phyloP scores from a whole-genome alignment of 1,140 invertebrate genomes.

The Macrostomum lignano region DNA sequence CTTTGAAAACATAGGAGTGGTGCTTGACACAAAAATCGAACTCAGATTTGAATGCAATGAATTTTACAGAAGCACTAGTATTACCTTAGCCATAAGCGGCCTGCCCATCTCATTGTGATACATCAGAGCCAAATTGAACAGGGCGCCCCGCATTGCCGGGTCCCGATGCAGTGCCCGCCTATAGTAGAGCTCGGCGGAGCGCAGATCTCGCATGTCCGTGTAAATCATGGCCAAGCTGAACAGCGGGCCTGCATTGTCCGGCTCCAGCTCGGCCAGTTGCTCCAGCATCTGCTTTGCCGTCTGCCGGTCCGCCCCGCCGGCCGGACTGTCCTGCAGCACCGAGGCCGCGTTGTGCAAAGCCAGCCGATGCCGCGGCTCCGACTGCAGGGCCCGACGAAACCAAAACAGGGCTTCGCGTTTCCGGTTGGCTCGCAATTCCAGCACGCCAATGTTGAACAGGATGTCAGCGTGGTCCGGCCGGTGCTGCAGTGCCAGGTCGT shows the following conservation, averaged over 20 bases:
- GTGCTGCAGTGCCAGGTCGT: conserved; percentile 62
- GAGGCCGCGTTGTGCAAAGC: too few relatives aligned
- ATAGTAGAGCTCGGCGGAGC: neutral
- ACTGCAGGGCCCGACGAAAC: neutral
- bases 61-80: conserved; percentile 54
- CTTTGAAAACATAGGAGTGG: too few relatives aligned
- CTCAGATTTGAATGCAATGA: conserved; percentile 9
- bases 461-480: conserved; percentile 81
- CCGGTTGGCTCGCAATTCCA: conserved; percentile 30
- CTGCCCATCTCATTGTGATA: conserved; percentile 49
- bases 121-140: conserved; percentile 70
- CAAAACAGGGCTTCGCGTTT: neutral
- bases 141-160: conserved; percentile 46
- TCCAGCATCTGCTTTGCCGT: neutral
- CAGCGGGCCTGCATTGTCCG: neutral
- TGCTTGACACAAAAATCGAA: neutral
- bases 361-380: too few relatives aligned
- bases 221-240: conserved; percentile 2
- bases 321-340: too few relatives aligned
- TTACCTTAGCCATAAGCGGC: conserved; percentile 63
- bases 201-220: neutral
- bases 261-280: neutral
- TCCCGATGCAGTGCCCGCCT: conserved; percentile 14
- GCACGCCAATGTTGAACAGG: conserved; percentile 82
- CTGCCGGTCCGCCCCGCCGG: too few relatives aligned